Base-by-base conservation (phyloP, 2,888 invertebrate species). In the Athetis lepigone region DNA sequence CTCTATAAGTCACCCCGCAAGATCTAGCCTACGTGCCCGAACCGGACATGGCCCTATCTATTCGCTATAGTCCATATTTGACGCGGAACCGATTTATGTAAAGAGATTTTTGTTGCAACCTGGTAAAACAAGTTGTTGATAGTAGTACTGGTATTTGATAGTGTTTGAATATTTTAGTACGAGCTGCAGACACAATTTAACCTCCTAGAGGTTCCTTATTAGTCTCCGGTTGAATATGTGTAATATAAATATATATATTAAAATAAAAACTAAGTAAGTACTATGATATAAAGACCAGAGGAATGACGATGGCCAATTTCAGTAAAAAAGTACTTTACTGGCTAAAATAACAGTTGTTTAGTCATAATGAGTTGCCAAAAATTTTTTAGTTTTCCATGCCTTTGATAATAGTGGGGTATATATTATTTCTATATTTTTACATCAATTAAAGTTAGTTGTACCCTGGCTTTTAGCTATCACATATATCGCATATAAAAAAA, bases 1-100 rank as follows among this genome's bases (percentile, higher is more conserved):
- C 45, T 67, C 81, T 73, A 80, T 84, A 85, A 86, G 79, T 85
- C 75, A 79, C 60, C 69, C 57, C 25, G 50, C 62, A 54, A 73
- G 75, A 72, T 75, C 70, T 69, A 54, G 74, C 75, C 71, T 62
- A 78, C 79, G 80, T 83, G 70, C 77, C 73, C 57, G 51, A 58
- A 49, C 72, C 61, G 63, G 66, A 71, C 64, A 47, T 46, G 49
- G 58, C 63, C 63, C 40, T 74, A 61, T 74, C 59, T 62, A 36
- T 25, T 27, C 29, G 51, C 56, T 68, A 56, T 58, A 65, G 54
- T 66, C 63, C 70, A 64, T 70, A 67, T 77, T 76, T 74, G 78
- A 74, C 59, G 50, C 56, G 42, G 51, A 74, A 66, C 66, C 75
- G 50, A 75, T 77, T 77, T 76, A 76, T 70, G 66, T 67, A 67